phyloP scores from a whole-genome alignment of 1,140 invertebrate species.

The Cydia strobilella region DNA sequence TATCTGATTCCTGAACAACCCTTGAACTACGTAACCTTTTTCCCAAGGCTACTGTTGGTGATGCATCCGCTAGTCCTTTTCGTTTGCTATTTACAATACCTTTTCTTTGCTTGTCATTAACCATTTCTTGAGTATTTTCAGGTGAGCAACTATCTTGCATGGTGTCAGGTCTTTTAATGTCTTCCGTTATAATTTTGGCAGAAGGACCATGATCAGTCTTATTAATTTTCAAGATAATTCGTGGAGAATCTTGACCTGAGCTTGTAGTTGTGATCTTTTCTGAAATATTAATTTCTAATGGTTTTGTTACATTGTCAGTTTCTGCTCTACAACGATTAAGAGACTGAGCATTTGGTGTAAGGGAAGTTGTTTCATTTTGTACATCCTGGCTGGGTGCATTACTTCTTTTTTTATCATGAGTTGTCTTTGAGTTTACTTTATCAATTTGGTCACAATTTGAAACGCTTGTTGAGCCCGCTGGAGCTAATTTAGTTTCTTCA shows the following conservation, averaged over 20 bases:
- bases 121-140: constrained; percentile 54
- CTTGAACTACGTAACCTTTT: constrained; percentile 71
- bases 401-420: constrained; percentile 33
- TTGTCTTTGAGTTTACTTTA: constrained; percentile 35
- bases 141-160: constrained; percentile 41
- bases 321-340: constrained; percentile 57
- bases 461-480: constrained; percentile 1
- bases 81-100: constrained; percentile 56
- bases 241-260: constrained; percentile 76
- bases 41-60: constrained; percentile 51
- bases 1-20: constrained; percentile 63
- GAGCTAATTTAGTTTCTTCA: constrained; percentile 23
- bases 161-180: constrained; percentile 55
- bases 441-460: constrained; percentile 28
- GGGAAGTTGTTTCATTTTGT: constrained; percentile 37
- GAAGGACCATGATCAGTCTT: constrained; percentile 77
- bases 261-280: constrained; percentile 66
- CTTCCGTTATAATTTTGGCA: constrained; percentile 77
- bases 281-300: constrained; percentile 74
- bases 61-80: constrained; percentile 47
- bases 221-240: constrained; percentile 80
- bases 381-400: constrained; percentile 36
- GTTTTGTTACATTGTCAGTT: constrained; percentile 67
- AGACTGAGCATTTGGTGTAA: constrained; percentile 45
- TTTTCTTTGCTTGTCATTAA: constrained; percentile 59